Evolutionary conservation across 2,797 vertebrate species (phyloP).

Genomic region (Enteromius unitaeniatus): DNA sequence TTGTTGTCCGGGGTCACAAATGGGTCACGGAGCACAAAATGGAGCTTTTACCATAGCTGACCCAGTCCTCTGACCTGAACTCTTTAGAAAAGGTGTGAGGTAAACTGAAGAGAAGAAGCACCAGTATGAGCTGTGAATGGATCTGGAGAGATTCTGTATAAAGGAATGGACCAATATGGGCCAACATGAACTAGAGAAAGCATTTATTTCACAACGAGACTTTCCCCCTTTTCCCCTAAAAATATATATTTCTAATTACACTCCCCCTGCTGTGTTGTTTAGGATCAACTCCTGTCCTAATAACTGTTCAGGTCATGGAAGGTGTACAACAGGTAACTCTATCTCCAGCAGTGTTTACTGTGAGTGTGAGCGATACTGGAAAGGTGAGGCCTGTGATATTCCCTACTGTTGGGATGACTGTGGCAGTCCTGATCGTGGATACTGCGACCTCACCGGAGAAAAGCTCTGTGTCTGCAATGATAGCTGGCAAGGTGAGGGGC

Average conservation of each 20-base stretch:
- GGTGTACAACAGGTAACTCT: conserved; percentile 22
- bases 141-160: too few relatives aligned
- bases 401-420: conserved; percentile 97
- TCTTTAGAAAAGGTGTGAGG: too few relatives aligned
- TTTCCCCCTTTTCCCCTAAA: too few relatives aligned
- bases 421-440: conserved; percentile 94
- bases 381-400: conserved; percentile 95
- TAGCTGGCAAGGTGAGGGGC: conserved; percentile 92
- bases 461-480: conserved; percentile 97
- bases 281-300: conserved; percentile 96
- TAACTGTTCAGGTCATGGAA: conserved; percentile 41
- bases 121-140: too few relatives aligned
- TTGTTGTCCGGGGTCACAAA: too few relatives aligned
- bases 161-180: background rate
- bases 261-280: conserved; percentile 34
- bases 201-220: background rate
- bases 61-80: too few relatives aligned
- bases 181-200: conserved; percentile 3
- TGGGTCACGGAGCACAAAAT: too few relatives aligned
- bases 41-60: too few relatives aligned
- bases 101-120: too few relatives aligned
- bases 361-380: conserved; percentile 87
- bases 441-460: conserved; percentile 96
- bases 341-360: conserved; percentile 80
- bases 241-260: background rate